Base-by-base conservation (phyloP, 2,888 invertebrate species). In the Chrysina gloriosa region DNA sequence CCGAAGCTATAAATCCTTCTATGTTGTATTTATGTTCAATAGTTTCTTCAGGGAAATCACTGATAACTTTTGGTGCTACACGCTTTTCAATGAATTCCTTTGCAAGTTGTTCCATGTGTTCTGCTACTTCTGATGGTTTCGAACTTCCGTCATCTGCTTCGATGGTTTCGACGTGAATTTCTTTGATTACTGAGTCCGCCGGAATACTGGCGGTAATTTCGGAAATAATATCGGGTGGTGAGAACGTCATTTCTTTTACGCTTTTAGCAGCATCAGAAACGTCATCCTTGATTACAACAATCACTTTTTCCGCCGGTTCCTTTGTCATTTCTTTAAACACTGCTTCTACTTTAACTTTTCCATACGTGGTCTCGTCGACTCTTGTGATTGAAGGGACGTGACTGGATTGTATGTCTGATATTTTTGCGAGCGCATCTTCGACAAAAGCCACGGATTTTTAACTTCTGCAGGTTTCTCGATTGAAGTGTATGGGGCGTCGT, bases 201-300 rank as follows among this genome's bases (percentile, higher is more conserved):
- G 58, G 58, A 25, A 61, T 42, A 3, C 29, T 42, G 29, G 58
- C 58, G 2, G 42, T 42, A 14, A 61, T 61, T 42, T 45, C 27
- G 2, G 58, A 42, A 61, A 61, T 61, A 11, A 61, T 61, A 42
- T 61, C 58, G 2, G 58, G 58, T 3, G 58, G 58, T 14, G 27
- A 61, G 27, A 61, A 42, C 29, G 16, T 61, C 42, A 61, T 61
- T 61, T 61, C 58, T 9, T 61, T 61, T 25, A 61, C 9, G 2
- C 42, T 39, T 36, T 48, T 67, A 9, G 50, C 29, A 7, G 50
- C 36, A 34, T 85, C 86, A 9, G 85, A 85, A 1, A 84, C 81
- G 31, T 85, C 85, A 79, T 86, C 85, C 71, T 86, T 85, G 63
- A 85, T 85, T 75, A 84, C 86, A 77, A 86, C 86, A 23, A 86